Conservation (phyloP, 2,113 vertebrate genomes). For the Phyllostomus hastatus region DNA sequence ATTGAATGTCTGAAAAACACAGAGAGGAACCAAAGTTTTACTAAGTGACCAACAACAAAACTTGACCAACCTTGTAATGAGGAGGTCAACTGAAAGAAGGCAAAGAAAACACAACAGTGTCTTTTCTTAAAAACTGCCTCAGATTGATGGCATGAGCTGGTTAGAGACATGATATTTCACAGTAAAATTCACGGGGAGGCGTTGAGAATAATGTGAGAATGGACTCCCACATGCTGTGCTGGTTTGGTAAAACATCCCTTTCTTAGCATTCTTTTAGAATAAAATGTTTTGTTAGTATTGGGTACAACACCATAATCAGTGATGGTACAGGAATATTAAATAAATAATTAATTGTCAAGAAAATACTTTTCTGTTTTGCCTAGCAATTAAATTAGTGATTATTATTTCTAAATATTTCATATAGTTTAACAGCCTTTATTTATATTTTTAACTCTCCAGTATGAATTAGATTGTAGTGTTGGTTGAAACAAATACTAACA, state of each 20-base stretch:
- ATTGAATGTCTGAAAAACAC: slow-evolving; percentile 90
- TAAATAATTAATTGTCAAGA: slow-evolving; percentile 36
- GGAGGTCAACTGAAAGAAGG: slow-evolving; percentile 39
- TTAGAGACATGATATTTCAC: slow-evolving; percentile 58
- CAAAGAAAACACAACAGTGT: slow-evolving; percentile 30
- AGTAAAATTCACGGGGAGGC: slow-evolving; percentile 16
- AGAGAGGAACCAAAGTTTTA: slow-evolving; percentile 40
- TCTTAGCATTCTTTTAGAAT: slow-evolving; percentile 73
- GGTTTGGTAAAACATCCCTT: slow-evolving; percentile 69
- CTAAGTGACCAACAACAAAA: not conserved
- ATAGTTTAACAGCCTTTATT: not conserved
- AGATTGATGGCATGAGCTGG: slow-evolving; percentile 23
- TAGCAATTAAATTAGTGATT: not conserved
- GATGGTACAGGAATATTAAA: slow-evolving; percentile 51
- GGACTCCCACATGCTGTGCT: slow-evolving; percentile 76
- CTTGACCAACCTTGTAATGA: slow-evolving; percentile 28
- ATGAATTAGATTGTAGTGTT: slow-evolving; percentile 36
- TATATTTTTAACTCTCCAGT: slow-evolving; percentile 34
- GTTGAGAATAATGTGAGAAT: slow-evolving; percentile 67
- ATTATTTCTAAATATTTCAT: not conserved
- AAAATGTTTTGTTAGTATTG: slow-evolving; percentile 79
- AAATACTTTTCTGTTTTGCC: slow-evolving; percentile 43
- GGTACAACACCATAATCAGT: slow-evolving; percentile 65
- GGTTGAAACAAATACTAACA: slow-evolving; percentile 74
- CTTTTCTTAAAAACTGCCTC: slow-evolving; percentile 48